Evolutionary conservation across 2,113 vertebrate genomes (phyloP).

Genomic region (Hyla sarda): DNA sequence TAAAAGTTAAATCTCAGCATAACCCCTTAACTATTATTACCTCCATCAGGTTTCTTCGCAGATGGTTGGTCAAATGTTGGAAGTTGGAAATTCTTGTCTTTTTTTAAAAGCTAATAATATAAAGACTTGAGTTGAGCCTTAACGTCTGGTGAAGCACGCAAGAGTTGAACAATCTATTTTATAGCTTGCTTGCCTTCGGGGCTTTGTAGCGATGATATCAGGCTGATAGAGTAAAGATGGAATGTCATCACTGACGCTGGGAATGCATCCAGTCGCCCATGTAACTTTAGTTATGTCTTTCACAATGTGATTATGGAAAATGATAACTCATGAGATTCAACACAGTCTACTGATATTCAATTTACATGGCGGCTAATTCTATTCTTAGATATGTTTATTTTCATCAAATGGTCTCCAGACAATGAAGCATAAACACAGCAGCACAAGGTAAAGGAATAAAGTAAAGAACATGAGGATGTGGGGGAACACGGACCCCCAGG

Average conservation of each 20-base stretch:
- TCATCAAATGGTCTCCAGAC: background rate
- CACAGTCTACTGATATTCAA: background rate
- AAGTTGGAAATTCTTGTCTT: background rate
- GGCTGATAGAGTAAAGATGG: background rate
- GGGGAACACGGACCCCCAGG: no score
- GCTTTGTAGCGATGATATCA: slow-evolving; percentile 18
- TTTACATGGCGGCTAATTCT: background rate
- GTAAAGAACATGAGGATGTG: background rate
- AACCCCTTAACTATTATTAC: background rate
- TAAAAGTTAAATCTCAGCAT: no score
- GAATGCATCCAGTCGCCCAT: background rate
- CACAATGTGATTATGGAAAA: background rate
- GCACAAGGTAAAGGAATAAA: background rate
- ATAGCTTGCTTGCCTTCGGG: background rate
- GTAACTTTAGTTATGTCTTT: background rate
- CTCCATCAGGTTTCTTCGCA: background rate
- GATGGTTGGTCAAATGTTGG: no score
- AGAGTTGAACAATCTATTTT: background rate
- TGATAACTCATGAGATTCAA: background rate
- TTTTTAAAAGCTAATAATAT: no score
- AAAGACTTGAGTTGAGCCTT: no score
- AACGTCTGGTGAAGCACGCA: background rate
- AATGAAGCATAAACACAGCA: background rate
- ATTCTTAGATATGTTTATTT: background rate
- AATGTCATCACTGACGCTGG: background rate